Conservation (phyloP, 2,113 vertebrate species). For the Sorex fumeus region DNA sequence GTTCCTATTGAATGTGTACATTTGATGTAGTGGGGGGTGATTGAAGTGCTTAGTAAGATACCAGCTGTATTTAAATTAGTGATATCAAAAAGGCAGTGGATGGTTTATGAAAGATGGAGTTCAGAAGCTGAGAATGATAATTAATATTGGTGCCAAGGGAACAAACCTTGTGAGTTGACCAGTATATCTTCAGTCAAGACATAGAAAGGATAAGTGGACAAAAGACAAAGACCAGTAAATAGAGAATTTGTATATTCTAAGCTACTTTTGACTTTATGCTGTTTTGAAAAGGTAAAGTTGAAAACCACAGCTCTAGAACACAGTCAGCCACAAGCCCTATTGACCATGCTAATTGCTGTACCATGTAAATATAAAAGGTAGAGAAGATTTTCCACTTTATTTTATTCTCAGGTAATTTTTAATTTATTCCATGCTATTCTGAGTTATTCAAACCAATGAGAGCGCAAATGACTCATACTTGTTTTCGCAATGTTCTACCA, state of each 20-base stretch:
- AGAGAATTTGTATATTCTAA: not conserved
- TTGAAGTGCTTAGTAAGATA: not conserved
- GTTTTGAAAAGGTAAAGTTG: conserved; percentile 44
- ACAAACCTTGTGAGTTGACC: not conserved
- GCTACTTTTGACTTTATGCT: not conserved
- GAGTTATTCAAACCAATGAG: not conserved
- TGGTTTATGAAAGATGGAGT: not conserved
- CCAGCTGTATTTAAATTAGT: not conserved
- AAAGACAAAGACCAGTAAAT: not conserved
- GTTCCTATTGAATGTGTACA: not conserved
- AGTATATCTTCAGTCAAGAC: not conserved
- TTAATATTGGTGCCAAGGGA: not conserved
- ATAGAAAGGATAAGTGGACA: not conserved
- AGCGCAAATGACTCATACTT: conserved; percentile 26
- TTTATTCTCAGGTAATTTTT: conserved; percentile 61
- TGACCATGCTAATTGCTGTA: not conserved
- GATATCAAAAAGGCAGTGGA: not conserved
- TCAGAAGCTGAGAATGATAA: not conserved
- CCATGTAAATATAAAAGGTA: not conserved
- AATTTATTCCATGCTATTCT: conserved; percentile 18
- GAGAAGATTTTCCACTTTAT: conserved; percentile 9
- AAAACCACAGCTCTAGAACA: conserved; percentile 6
- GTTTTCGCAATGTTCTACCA: not conserved
- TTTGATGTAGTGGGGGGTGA: not conserved
- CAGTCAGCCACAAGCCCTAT: not conserved